Conservation (phyloP, 2,113 vertebrate species). For the Cephalophus harveyi region DNA sequence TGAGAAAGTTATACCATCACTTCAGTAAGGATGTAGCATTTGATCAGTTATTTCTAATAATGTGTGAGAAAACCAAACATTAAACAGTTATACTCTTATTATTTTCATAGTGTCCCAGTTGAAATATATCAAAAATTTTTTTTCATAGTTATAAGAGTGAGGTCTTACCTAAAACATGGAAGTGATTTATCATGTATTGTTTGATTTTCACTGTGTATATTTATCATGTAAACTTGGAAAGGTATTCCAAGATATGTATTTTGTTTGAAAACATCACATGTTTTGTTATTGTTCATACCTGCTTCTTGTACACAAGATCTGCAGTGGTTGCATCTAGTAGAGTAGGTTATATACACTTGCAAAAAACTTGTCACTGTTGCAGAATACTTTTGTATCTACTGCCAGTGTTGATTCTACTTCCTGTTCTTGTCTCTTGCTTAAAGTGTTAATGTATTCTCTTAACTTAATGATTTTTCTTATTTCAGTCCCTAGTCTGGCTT, state of each 20-base stretch:
- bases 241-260: neutral
- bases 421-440: neutral
- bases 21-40: neutral
- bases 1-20: slow-evolving; percentile 4
- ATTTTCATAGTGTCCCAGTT: neutral
- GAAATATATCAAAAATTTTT: neutral
- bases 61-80: neutral
- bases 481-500: neutral
- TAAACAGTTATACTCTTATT: neutral
- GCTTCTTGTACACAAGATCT: neutral
- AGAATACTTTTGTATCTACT: neutral
- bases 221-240: neutral
- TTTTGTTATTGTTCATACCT: neutral
- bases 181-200: neutral
- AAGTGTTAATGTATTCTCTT: neutral
- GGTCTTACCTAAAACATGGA: neutral
- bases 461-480: neutral
- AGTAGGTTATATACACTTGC: neutral
- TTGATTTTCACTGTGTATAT: neutral
- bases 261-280: neutral
- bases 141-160: neutral
- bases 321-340: neutral
- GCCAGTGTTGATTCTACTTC: neutral
- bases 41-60: slow-evolving; percentile 22
- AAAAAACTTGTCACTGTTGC: neutral